Evolutionary conservation across 2,888 invertebrate genomes (phyloP), one percentile per base, ranked within the genome.

Genomic region (Macaria notata): DNA sequence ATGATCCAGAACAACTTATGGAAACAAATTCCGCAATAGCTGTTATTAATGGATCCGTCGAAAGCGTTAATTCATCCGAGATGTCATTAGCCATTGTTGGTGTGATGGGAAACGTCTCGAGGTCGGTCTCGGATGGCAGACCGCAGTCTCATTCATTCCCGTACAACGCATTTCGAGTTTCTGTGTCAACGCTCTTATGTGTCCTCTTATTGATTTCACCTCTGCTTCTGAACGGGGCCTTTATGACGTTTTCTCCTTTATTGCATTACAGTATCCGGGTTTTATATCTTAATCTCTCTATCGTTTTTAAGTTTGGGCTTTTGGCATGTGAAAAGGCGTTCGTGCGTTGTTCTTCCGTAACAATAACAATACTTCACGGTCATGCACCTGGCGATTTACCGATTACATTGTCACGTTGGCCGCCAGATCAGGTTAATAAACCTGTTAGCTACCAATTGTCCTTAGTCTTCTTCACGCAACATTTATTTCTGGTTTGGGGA

Each of bases 391-490:
- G 75, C 80, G 76, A 85, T 82, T 81, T 76, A 72, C 74, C 78
- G 79, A 81, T 83, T 81, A 79, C 79, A 70, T 76, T 75, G 83
- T 84, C 84, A 86, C 83, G 85, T 76, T 75, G 71, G 68, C 78
- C 72, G 75, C 72, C 75, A 69, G 76, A 78, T 74, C 80, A 78
- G 84, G 84, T 84, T 82, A 83, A 84, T 83, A 84, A 84, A 84
- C 85, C 77, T 81, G 78, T 75, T 78, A 79, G 73, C 72, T 75
- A 70, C 74, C 75, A 59, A 50, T 78, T 78, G 76, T 78, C 72
- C 73, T 72, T 73, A 71, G 65, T 70, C 56, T 73, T 66, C 65
- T 71, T 73, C 65, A 68, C 65, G 70, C 72, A 64, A 70, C 64
- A 69, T 73, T 78, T 72, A 65, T 48, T 64, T 36, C 61, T 65